phyloP scores from a whole-genome alignment of 2,797 vertebrate genomes.

The Cephalopachus bancanus region DNA sequence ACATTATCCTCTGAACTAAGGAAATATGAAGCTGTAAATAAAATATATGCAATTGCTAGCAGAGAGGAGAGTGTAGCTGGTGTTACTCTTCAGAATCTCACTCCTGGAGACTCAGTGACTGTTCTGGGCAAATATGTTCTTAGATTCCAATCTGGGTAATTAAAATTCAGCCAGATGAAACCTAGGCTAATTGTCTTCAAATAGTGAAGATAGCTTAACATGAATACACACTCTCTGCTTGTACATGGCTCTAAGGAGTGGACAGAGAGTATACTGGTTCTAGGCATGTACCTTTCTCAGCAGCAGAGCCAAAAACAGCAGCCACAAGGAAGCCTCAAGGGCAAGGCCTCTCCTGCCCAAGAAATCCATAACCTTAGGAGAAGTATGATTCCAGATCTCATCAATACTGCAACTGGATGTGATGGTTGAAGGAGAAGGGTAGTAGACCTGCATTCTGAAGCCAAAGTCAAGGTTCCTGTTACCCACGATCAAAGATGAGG shows the following conservation, averaged over 20 bases:
- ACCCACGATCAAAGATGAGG: fast-evolving
- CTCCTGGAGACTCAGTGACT: fast-evolving
- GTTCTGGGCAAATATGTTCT: not conserved
- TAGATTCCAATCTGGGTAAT: not conserved
- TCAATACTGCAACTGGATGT: fast-evolving
- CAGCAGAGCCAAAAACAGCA: no score
- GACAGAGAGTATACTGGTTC: fast-evolving
- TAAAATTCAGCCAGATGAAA: fast-evolving
- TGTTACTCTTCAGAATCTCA: not conserved
- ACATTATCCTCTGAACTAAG: conserved; percentile 65
- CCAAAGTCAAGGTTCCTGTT: no score
- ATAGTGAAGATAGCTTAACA: fast-evolving
- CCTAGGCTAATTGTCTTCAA: not conserved
- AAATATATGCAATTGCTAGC: not conserved
- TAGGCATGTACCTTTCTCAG: fast-evolving
- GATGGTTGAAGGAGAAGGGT: not conserved
- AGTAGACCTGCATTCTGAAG: not conserved
- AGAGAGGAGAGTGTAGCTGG: not conserved
- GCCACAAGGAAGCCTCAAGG: not conserved
- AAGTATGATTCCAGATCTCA: not conserved
- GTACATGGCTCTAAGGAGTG: fast-evolving
- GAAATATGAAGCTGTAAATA: conserved; percentile 66
- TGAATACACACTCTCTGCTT: fast-evolving
- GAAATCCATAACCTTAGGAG: fast-evolving
- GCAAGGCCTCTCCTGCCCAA: fast-evolving